Base-by-base conservation (phyloP, 2,888 invertebrate species). In the Cylindroiulus punctatus region DNA sequence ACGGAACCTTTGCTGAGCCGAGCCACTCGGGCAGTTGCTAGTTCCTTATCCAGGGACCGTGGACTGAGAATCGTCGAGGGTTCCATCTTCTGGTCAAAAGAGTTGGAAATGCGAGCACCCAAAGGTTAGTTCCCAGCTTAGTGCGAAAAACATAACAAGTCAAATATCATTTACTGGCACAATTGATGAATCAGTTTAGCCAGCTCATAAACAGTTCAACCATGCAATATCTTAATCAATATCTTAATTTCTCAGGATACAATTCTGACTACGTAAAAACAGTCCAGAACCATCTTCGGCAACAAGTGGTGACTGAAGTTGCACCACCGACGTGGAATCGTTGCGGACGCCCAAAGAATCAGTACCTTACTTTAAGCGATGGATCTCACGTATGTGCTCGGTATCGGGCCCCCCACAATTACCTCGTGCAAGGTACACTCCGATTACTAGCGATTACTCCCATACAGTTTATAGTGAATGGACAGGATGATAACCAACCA, bases 341-440 rank as follows among this genome's bases (percentile, higher is more conserved):
- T 19, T 91, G 91, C 88, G 91, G 91, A 2, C 88, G 91, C 36
- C 90, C 90, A 7, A 89, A 90, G 86, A 91, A 91, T 87, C 90
- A 90, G 44, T 90, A 88, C 86, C 88, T 90, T 3, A 88, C 89
- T 22, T 88, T 91, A 65, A 88, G 88, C 14, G 90, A 90, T 87
- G 89, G 89, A 22, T 89, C 88, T 19, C 87, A 88, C 12, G 88
- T 90, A 85, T 91, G 91, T 88, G 91, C 90, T 8, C 88, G 91
- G 22, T 90, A 91, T 88, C 88, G 91, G 84, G 88, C 89, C 42
- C 90, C 90, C 5, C 90, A 90, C 86, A 88, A 89, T 84, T 90
- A 89, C 87, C 89, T 90, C 81, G 89, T 91, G 8, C 89, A 89
- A 87, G 90, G 90, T 90, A 89, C 88, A 30, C 4, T 42, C n/a